Base-by-base conservation (phyloP, 2,888 invertebrate species). In the Acrocera orbiculus region DNA sequence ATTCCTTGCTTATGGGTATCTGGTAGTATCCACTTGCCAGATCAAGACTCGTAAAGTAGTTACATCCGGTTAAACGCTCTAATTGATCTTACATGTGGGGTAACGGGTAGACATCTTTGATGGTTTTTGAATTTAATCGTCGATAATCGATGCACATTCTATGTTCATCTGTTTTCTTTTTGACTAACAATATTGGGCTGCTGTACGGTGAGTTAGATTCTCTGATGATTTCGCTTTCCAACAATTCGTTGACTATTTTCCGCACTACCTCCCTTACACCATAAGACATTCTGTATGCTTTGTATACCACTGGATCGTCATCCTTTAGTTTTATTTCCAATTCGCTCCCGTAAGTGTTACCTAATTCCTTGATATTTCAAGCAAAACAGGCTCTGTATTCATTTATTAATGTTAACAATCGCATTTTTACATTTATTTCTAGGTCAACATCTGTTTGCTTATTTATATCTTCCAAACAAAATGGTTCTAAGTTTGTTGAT, bases 41-140 rank as follows among this genome's bases (percentile, higher is more conserved):
- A 39, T 54, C 50, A 4, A 53, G 27, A 7, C 32, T 41, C 1
- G 48, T 47, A 32, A 46, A 54, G 34, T 40, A 46, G 9, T 31
- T 34, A 23, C 38, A 35, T 3, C 46, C 46, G 1, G 31, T 11
- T 10, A 54, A 26, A 9, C 39, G 27, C 23, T 50, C 46, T 22
- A 51, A 32, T 23, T 47, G 44, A 15, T 54, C 51, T 11, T 48
- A 43, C 4, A 54, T 46, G 9, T 42, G 35, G 0, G 51, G 50
- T 5, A 52, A 20, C 0, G 53, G 51, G 31, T 48, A 50, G 4
- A 41, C 28, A 33, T 54, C 50, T 5, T 50, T 46, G 0, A 46
- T 36, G 1, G 51, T 53, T 0, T 42, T 37, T 5, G 32, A 28
- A 37, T 55, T 57, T 5, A 57, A 31, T 16, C 23, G 29, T n/a